Evolutionary conservation across 2,888 invertebrate species (phyloP), one percentile per base, ranked within the genome.

Genomic region (Atherix ibis): DNA sequence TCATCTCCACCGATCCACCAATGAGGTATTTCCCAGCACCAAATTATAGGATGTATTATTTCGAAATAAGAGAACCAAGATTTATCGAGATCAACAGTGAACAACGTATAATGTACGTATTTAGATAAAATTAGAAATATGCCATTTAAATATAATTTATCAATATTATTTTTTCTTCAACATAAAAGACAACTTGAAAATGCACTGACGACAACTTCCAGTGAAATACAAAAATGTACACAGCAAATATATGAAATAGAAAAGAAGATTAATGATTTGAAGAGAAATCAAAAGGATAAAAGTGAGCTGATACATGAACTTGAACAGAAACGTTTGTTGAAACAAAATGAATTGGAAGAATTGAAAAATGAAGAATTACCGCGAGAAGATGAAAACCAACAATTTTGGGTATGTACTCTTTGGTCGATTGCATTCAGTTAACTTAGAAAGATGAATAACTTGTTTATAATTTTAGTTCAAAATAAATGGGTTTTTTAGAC

Each of bases 1-100:
- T 76, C 4, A 64, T 83, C 34, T 80, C 83, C 2, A 61, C 71
- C 29, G 66, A 68, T 42, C 72, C 71, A 10, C 46, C 48, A 2
- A 71, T 80, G 36, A 70, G 69, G 50, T 81, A 74, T 60, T 72
- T 63, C 52, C 84, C 85, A 3, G 76, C 76, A 51, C 85, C 87
- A 13, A 67, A 72, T 53, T 85, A 82, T 60, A 71, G 76, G 48
- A 70, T 73, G 46, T 87, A 84, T 53, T 74, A 75, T 22, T 71
- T 74, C 10, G 58, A 54, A 31, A 68, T 68, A 18, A 51, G 58
- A 2, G 52, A 53, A 18, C 67, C 73, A 3, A 65, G 66, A 27
- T 73, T 55, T 49, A 66, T 83, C 46, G 77, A 80, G 57, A 70
- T 74, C 29, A 74, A 76, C 54, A 70, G 71, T 2, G 64, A 62